Percentiles rank a stretch among this genome's conserved stretches.
Evolutionary conservation across 2,113 vertebrate genomes (phyloP).

Genomic region (Oncorhynchus kisutch): DNA sequence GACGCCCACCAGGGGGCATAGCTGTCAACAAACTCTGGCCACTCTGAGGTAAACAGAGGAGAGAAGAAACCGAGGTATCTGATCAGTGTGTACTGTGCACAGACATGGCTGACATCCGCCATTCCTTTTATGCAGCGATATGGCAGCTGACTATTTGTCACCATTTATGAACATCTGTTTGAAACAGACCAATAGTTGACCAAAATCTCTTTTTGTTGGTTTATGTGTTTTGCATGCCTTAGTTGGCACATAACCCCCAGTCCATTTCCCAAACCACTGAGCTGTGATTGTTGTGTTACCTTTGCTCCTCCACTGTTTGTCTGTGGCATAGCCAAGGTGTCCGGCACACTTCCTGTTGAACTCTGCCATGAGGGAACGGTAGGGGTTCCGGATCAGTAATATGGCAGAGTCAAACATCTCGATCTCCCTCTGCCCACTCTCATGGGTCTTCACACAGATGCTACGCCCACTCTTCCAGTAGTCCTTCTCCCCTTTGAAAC

Average conservation of each 20-base stretch:
- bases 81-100: too few relatives aligned
- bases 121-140: too few relatives aligned
- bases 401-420: conserved; percentile 93
- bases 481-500: conserved; percentile 98
- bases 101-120: too few relatives aligned
- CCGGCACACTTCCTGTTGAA: conserved; percentile 96
- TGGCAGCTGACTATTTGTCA: too few relatives aligned
- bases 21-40: conserved; percentile 92
- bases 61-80: background rate
- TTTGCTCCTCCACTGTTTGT: conserved; percentile 92
- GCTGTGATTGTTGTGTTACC: conserved; percentile 66
- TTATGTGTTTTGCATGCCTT: too few relatives aligned
- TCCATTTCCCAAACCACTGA: background rate
- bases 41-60: conserved; percentile 74
- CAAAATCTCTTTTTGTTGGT: too few relatives aligned
- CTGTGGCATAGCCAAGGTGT: conserved; percentile 93
- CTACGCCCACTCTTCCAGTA: conserved; percentile 95
- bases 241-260: background rate
- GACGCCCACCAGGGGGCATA: conserved; percentile 97
- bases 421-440: conserved; percentile 91
- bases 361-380: conserved; percentile 90
- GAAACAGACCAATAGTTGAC: too few relatives aligned
- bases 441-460: conserved; percentile 95
- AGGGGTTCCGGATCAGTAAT: conserved; percentile 92
- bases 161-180: too few relatives aligned